These are phyloP conservation scores for Stomatorhinus walkeri DNA, from an alignment of 2,797 vertebrate species.

Conservation along the genomic window DNA sequence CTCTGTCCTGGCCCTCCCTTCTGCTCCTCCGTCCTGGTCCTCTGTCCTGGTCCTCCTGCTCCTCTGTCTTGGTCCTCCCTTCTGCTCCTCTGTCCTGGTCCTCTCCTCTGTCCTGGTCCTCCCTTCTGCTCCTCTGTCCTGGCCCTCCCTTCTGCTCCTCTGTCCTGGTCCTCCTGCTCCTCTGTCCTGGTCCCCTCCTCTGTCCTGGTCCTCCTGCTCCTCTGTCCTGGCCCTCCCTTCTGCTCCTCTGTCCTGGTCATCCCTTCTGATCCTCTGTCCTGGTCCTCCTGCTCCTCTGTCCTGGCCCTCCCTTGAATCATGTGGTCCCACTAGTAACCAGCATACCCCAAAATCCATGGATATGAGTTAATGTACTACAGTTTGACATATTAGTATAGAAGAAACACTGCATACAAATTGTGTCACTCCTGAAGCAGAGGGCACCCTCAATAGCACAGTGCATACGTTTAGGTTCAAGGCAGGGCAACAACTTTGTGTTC, in stretches of 20 bases:
- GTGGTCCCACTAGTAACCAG: not conserved
- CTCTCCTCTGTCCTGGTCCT: no score
- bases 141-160: not conserved
- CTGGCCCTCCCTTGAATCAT: constrained; percentile 1
- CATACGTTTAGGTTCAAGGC: not conserved
- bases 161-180: constrained; percentile 1
- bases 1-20: not conserved
- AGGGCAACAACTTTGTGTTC: not conserved
- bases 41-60: not conserved
- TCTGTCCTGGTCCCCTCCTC: not conserved
- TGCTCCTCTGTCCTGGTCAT: not conserved
- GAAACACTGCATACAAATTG: not conserved
- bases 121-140: not conserved
- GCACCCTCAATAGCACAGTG: not conserved
- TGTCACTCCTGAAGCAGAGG: not conserved
- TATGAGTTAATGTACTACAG: not conserved
- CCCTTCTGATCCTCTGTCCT: not conserved
- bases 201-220: not conserved
- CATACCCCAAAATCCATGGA: not conserved
- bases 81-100: not conserved
- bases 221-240: constrained; percentile 4
- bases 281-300: not conserved
- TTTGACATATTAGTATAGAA: not conserved
- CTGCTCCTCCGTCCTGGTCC: not conserved
- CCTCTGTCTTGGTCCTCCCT: not conserved